Evolutionary conservation across 2,888 invertebrate species (phyloP), one percentile per base, ranked within the genome.

Genomic region (Dorcus parallelipipedus): DNA sequence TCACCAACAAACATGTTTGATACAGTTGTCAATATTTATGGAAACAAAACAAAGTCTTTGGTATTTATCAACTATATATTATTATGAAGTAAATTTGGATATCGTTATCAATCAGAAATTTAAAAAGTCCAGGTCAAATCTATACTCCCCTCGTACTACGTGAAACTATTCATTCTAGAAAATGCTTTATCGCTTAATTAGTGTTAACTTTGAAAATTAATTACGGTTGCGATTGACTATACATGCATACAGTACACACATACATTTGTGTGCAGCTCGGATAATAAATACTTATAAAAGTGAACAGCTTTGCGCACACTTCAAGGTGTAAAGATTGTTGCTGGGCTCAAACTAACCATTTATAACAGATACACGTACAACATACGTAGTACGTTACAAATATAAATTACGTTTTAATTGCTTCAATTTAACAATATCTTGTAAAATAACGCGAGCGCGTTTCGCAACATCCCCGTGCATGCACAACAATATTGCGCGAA

Each of bases 391-490:
- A 39, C 38, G 40, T 50, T 39, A 50, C 38, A 3, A 39, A 50
- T 39, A 50, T 50, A 50, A 39, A 50, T 50, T 50, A 39, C 38
- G 20, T 50, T 50, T 38, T 51, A 51, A 51, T 51, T 51, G 51
- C 51, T 39, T 51, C 51, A 51, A 38, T 51, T 51, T 51, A 51
- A 51, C 51, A 51, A 51, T 51, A 51, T 51, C 51, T 51, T 40
- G 38, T 40, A 39, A 40, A 40, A 51, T 51, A 40, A 51, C 39
- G 51, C 20, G n/a, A 39, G 51, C n/a, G 40, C 51, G 17, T 51
- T 51, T 51, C 51, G 40, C 51, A 51, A 51, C 39, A 51, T 51
- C 51, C 40, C 40, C 40, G 38, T 26, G 20, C 47, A 47, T 17
- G 7, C 50, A 51, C 20, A 39, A 33, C 26, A 33, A 33, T 33